phyloP scores from a whole-genome alignment of 37 sponge, comb jelly and placozoan species.

The Axinella damicornis region DNA sequence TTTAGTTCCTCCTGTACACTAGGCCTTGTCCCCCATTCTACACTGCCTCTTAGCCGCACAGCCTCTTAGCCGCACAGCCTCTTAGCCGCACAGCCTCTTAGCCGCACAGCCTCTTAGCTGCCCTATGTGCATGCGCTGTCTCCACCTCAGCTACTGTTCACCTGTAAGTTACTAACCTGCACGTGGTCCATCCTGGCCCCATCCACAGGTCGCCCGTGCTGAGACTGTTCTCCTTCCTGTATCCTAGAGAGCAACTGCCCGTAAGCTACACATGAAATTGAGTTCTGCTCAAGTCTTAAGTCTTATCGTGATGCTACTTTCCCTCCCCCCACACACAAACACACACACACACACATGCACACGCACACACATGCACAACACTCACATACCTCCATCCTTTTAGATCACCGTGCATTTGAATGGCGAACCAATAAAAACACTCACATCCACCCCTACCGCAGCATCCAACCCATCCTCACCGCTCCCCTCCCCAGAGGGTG shows the following conservation, averaged over 20 bases:
- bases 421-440: conserved; percentile 41
- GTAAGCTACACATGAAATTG: conserved; percentile 52
- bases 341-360: conserved; percentile 24
- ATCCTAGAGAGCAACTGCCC: conserved; percentile 77
- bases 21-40: too few species aligned
- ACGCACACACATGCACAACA: conserved; percentile 5
- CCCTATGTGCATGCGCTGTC: too few species aligned
- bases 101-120: too few species aligned
- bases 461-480: not conserved
- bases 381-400: not conserved
- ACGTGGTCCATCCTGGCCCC: not conserved
- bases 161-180: too few species aligned
- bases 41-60: too few species aligned
- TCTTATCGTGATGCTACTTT: too few species aligned
- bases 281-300: too few species aligned
- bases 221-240: conserved; percentile 80
- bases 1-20: too few species aligned
- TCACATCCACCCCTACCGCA: not conserved
- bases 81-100: too few species aligned
- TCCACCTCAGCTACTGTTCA: too few species aligned
- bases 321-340: conserved; percentile 10
- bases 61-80: too few species aligned
- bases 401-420: conserved; percentile 43
- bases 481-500: not conserved
- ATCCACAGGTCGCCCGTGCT: conserved; percentile 87